These are phyloP conservation scores for Glossosoma conforme DNA, from an alignment of 1,140 invertebrate genomes.

Conservation along the genomic window DNA sequence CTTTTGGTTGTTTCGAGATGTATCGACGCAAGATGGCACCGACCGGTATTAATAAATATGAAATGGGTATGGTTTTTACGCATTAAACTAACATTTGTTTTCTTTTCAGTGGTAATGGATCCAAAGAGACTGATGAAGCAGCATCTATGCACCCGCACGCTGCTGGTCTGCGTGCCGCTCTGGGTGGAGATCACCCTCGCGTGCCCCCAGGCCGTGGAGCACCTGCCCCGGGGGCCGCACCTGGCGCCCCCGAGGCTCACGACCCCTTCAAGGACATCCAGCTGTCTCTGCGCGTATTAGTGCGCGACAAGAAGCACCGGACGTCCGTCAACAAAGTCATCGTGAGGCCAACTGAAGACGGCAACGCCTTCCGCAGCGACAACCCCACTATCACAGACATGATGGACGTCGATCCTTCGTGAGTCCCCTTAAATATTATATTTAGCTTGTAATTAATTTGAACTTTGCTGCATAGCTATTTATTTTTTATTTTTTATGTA, in stretches of 20 bases:
- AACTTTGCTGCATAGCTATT: no score
- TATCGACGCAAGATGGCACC: no score
- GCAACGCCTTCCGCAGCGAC: slow-evolving; percentile 44
- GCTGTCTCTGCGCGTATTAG: slow-evolving; percentile 38
- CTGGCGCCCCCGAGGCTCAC: slow-evolving; percentile 26
- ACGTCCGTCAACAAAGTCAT: slow-evolving; percentile 49
- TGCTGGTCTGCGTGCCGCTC: slow-evolving; percentile 12
- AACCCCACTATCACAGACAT: slow-evolving; percentile 64
- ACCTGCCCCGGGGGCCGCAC: slow-evolving; percentile 27
- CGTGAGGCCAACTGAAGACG: slow-evolving; percentile 50
- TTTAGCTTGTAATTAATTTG: no score
- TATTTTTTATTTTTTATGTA: no score
- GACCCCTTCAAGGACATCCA: slow-evolving; percentile 46
- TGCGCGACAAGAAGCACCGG: slow-evolving; percentile 38
- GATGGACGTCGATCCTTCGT: slow-evolving; percentile 58
- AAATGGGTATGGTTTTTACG: not conserved
- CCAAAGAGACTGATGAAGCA: slow-evolving; percentile 15
- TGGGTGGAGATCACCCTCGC: slow-evolving; percentile 22
- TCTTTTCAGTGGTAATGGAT: slow-evolving; percentile 24
- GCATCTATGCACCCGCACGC: slow-evolving; percentile 11
- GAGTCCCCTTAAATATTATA: slow-evolving; percentile 34
- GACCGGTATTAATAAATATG: no score
- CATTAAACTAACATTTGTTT: not conserved
- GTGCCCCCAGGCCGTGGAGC: slow-evolving; percentile 21
- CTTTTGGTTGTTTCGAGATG: no score